phyloP scores from a whole-genome alignment of 2,113 vertebrate genomes.

The Scalopus aquaticus region DNA sequence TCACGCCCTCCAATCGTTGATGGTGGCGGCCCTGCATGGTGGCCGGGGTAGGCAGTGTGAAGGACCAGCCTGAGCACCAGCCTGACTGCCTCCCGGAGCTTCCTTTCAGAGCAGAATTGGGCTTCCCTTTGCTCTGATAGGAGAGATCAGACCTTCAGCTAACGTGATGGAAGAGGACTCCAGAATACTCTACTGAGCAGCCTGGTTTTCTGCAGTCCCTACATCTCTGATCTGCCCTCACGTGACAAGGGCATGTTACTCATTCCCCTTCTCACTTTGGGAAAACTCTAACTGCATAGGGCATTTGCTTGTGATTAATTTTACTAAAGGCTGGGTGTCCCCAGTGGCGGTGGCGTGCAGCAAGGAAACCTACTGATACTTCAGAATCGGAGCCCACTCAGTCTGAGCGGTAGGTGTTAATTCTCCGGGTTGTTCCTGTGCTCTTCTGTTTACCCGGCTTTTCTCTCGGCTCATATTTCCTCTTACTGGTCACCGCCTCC shows the following conservation, averaged over 20 bases:
- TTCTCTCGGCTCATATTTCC: not conserved
- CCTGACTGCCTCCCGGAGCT: not conserved
- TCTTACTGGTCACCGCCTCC: not conserved
- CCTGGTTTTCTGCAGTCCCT: not conserved
- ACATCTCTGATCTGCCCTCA: not conserved
- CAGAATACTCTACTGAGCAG: not conserved
- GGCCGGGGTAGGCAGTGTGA: not conserved
- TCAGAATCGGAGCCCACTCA: not conserved
- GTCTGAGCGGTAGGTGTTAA: not conserved
- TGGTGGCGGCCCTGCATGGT: not conserved
- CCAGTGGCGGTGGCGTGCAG: accelerated
- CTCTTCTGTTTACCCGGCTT: not conserved
- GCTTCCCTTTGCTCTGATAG: not conserved
- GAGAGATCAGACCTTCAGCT: not conserved
- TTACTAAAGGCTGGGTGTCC: not conserved
- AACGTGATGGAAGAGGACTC: not conserved
- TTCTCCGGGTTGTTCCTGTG: not conserved
- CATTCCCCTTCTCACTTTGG: not conserved
- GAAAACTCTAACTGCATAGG: not conserved
- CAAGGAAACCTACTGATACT: not conserved
- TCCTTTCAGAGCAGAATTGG: not conserved
- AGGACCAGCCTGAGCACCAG: accelerated
- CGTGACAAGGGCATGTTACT: accelerated
- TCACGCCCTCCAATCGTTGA: not conserved
- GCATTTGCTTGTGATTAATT: not conserved